These are phyloP conservation scores for Diplolepis rosae DNA, from an alignment of 2,888 invertebrate species.

Conservation along the genomic window DNA sequence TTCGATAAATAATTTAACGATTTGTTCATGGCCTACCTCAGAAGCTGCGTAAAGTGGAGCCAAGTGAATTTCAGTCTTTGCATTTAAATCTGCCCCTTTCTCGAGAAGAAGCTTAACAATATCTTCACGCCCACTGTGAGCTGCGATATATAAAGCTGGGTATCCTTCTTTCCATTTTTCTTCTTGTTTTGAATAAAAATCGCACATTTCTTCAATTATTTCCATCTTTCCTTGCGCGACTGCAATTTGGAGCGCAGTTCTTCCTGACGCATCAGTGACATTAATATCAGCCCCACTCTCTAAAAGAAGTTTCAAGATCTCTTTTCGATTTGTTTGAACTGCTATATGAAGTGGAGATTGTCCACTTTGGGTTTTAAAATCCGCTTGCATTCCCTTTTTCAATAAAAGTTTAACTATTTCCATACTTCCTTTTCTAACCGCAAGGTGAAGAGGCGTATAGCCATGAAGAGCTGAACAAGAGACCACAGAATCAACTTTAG, in stretches of 20 bases:
- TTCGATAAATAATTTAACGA: neutral
- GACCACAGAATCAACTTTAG: neutral
- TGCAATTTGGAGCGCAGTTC: neutral
- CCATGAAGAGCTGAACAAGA: neutral
- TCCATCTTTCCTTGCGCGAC: neutral
- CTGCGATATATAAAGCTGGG: neutral
- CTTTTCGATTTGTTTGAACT: neutral
- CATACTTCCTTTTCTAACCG: neutral
- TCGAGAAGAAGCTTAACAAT: neutral
- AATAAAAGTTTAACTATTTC: neutral
- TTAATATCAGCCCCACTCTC: neutral
- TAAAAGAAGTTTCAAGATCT: neutral
- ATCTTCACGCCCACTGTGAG: neutral
- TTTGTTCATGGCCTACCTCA: neutral
- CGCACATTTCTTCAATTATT: neutral
- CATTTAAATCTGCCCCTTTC: neutral
- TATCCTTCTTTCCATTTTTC: neutral
- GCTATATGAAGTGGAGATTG: neutral
- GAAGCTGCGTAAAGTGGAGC: neutral
- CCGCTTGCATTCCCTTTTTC: neutral
- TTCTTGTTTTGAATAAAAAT: neutral
- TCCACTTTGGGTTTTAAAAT: neutral
- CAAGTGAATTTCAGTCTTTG: neutral
- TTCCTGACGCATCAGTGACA: neutral
- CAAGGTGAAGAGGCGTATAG: neutral